Evolutionary conservation across 2,113 vertebrate genomes (phyloP).

Genomic region (Neofelis nebulosa): DNA sequence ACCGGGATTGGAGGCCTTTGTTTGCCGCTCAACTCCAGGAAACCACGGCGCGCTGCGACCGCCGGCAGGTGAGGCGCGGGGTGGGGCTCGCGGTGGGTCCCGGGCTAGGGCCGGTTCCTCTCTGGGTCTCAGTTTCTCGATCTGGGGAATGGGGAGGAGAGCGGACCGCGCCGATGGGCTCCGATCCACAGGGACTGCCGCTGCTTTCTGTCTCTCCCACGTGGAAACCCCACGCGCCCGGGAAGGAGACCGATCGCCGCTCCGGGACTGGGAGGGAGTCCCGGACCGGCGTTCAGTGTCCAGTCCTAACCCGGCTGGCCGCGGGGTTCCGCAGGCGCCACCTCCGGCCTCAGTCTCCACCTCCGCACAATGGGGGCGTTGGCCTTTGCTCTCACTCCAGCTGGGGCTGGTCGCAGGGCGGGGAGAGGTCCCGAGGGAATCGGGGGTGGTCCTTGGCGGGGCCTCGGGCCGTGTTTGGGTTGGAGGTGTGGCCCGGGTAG

Average conservation of each 20-base stretch:
- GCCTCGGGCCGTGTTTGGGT: constrained; percentile 42
- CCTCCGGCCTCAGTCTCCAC: constrained; percentile 63
- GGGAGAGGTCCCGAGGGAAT: neutral
- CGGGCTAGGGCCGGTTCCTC: neutral
- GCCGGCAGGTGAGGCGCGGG: constrained; percentile 54
- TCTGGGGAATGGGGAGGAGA: neutral
- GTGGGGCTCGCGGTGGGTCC: neutral
- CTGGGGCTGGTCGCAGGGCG: neutral
- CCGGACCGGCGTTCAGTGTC: neutral
- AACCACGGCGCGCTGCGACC: neutral
- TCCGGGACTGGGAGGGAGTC: neutral
- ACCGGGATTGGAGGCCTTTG: constrained; percentile 78
- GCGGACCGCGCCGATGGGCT: neutral
- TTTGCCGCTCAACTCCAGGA: constrained; percentile 78
- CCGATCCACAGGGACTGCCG: rapidly evolving
- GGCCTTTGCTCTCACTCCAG: neutral
- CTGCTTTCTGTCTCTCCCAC: constrained; percentile 33
- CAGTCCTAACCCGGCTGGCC: neutral
- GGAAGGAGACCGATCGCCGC: neutral
- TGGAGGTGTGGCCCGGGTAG: constrained; percentile 59
- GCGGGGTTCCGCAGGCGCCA: neutral
- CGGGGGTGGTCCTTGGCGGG: constrained; percentile 60
- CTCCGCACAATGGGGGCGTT: constrained; percentile 59
- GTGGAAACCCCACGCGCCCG: neutral
- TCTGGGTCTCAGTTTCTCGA: neutral